Percentiles rank a stretch among this genome's conserved stretches.
Evolutionary conservation across 2,797 vertebrate genomes (phyloP).

Genomic region (Brachyrhaphis roseni): DNA sequence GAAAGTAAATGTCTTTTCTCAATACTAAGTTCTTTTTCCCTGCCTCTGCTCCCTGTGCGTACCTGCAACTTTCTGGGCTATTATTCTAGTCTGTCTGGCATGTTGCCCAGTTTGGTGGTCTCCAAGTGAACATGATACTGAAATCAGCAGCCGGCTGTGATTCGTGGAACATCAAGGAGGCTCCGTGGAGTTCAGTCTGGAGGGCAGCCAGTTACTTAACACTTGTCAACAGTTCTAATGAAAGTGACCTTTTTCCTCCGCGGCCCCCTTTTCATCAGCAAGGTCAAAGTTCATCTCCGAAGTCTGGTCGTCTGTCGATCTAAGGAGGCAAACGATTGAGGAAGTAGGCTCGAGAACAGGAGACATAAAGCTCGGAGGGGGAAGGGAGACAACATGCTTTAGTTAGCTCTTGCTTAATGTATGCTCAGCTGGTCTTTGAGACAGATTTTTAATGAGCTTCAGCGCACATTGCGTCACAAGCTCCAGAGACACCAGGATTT

Average conservation of each 20-base stretch:
- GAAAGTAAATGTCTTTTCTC: conserved; percentile 1
- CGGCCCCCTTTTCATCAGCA: conserved; percentile 80
- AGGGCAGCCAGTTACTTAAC: conserved; percentile 73
- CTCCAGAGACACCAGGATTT: neutral
- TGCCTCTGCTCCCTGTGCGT: conserved; percentile 34
- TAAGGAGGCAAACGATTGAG: conserved; percentile 57
- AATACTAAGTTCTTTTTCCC: conserved; percentile 42
- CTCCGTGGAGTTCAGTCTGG: conserved; percentile 54
- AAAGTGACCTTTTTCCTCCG: conserved; percentile 72
- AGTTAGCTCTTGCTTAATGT: conserved; percentile 39
- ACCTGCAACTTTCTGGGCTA: conserved; percentile 59
- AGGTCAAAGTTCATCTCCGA: conserved; percentile 73
- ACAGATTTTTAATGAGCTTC: conserved; percentile 6
- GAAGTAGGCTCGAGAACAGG: conserved; percentile 39
- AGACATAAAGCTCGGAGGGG: conserved; percentile 28
- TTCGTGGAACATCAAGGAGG: conserved; percentile 50
- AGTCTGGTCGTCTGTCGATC: conserved; percentile 54
- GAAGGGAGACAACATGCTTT: conserved; percentile 53
- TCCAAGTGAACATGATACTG: conserved; percentile 77
- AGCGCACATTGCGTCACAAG: neutral
- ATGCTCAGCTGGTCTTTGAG: conserved; percentile 24
- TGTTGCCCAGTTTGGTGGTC: conserved; percentile 67
- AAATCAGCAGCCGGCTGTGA: conserved; percentile 66
- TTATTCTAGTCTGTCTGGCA: conserved; percentile 73
- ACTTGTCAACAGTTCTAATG: conserved; percentile 82